Evolutionary conservation across 2,797 vertebrate genomes (phyloP).

Genomic region (Silurus lanzhouensis): DNA sequence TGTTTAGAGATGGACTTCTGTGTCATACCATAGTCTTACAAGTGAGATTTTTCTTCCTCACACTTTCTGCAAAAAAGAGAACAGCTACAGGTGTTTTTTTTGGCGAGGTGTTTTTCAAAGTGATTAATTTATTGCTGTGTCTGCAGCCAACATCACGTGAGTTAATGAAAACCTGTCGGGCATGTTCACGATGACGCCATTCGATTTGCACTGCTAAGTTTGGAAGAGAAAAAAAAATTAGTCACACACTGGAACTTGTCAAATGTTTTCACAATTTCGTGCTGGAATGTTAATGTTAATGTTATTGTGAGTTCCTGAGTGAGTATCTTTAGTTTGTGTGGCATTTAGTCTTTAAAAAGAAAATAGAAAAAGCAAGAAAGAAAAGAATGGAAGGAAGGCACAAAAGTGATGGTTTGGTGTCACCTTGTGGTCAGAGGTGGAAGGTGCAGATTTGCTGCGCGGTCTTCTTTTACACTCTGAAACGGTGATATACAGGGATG

Average conservation of each 20-base stretch:
- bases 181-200: background rate
- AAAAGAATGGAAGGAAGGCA: background rate
- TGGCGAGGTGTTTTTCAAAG: background rate
- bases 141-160: background rate
- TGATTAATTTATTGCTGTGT: background rate
- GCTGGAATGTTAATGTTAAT: no score
- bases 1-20: background rate
- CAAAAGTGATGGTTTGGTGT: conserved; percentile 10
- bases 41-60: background rate
- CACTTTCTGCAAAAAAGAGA: background rate
- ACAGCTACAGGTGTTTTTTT: background rate
- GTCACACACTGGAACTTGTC: no score
- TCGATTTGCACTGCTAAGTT: background rate
- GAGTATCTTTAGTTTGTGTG: no score
- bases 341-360: no score
- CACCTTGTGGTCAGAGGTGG: conserved; percentile 31
- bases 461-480: background rate
- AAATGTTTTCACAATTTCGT: no score
- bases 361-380: no score
- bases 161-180: background rate
- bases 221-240: no score
- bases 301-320: no score
- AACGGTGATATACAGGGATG: background rate
- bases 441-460: background rate
- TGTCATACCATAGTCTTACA: background rate